phyloP scores from a whole-genome alignment of 2,888 invertebrate species.

The Caenorhabditis japonica region DNA sequence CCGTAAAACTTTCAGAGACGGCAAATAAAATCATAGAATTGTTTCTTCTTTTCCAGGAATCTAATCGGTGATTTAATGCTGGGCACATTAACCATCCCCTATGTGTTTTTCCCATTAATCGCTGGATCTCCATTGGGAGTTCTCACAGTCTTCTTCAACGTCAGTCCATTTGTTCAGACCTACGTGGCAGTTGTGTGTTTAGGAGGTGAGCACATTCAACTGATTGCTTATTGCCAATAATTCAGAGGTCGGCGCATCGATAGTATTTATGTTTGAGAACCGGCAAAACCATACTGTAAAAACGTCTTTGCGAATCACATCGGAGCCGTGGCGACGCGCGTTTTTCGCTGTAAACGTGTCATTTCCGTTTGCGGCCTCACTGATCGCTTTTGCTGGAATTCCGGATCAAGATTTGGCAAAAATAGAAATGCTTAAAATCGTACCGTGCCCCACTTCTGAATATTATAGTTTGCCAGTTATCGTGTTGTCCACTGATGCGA shows the following conservation, averaged over 20 bases:
- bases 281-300: conserved; percentile 40
- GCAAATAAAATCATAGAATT: background rate
- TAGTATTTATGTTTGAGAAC: conserved; percentile 49
- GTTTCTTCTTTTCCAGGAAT: conserved; percentile 17
- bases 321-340: background rate
- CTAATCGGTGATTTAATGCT: conserved; percentile 38
- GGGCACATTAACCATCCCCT: conserved; percentile 40
- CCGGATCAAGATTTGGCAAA: conserved; percentile 33
- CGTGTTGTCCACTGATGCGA: conserved; percentile 31
- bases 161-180: conserved; percentile 44
- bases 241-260: conserved; percentile 47
- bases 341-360: conserved; percentile 24
- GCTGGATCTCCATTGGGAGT: conserved; percentile 37
- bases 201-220: conserved; percentile 18
- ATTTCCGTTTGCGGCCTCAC: conserved; percentile 11
- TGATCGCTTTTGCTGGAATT: conserved; percentile 12
- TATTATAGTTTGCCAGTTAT: conserved; percentile 22
- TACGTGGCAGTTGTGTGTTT: conserved; percentile 37
- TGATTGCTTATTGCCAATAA: background rate
- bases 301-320: conserved; percentile 22
- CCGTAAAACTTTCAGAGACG: too few species aligned
- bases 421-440: conserved; percentile 17
- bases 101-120: conserved; percentile 38
- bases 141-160: conserved; percentile 21
- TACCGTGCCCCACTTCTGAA: conserved; percentile 13